A percentile compares a stretch with the other conserved stretches of the same genome.
Evolutionary conservation across 2,113 vertebrate genomes (phyloP).

Genomic region (Myiozetetes cayanensis): DNA sequence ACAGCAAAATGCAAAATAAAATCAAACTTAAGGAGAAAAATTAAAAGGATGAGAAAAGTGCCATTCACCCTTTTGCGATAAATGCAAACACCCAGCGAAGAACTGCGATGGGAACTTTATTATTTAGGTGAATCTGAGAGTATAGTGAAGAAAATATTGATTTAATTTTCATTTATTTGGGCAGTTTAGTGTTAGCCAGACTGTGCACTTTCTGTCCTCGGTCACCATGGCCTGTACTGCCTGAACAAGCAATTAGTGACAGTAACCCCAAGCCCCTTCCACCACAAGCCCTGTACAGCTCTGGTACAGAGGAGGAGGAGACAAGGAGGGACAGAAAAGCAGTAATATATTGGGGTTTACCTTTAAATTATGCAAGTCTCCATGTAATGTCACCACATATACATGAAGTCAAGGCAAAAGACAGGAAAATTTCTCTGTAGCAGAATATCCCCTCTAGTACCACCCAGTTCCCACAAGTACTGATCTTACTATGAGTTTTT

Average conservation of each 20-base stretch:
- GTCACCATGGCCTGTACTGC: background rate
- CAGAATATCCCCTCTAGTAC: background rate
- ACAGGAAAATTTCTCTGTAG: background rate
- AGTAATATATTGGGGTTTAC: no score
- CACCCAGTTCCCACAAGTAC: background rate
- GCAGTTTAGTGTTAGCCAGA: background rate
- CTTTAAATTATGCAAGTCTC: background rate
- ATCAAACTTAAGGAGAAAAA: background rate
- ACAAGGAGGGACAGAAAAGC: background rate
- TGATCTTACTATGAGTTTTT: background rate
- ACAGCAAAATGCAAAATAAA: background rate
- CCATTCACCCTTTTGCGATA: background rate
- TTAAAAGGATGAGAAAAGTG: background rate
- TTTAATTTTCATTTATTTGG: background rate
- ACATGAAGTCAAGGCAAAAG: background rate
- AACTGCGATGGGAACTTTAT: fast-evolving
- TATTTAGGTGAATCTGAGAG: background rate
- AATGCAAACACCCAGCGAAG: background rate
- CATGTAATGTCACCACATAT: background rate
- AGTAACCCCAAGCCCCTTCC: background rate
- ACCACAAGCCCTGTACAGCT: background rate
- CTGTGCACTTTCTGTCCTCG: background rate
- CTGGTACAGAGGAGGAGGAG: background rate
- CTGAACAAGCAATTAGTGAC: background rate
- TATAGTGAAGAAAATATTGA: fast-evolving